These are phyloP conservation scores for Ammospiza nelsoni DNA, from an alignment of 2,113 vertebrate species.

Conservation along the genomic window DNA sequence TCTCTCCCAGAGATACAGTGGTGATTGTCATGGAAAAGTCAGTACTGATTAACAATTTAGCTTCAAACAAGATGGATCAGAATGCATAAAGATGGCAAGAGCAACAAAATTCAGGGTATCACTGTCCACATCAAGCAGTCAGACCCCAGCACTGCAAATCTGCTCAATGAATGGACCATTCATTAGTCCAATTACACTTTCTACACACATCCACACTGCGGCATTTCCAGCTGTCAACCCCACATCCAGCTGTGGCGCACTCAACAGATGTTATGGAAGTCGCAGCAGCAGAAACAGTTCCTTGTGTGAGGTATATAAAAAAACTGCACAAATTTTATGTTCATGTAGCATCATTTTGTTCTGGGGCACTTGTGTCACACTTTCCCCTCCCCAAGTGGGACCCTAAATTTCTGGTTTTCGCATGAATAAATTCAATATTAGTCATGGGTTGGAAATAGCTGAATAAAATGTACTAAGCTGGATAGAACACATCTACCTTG, in stretches of 20 bases:
- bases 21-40: background rate
- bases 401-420: background rate
- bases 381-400: fast-evolving
- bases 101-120: background rate
- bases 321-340: background rate
- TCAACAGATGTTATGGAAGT: background rate
- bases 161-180: background rate
- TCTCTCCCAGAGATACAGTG: background rate
- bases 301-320: background rate
- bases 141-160: background rate
- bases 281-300: background rate
- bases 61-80: background rate
- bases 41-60: background rate
- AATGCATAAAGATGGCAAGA: background rate
- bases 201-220: background rate
- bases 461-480: background rate
- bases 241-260: background rate
- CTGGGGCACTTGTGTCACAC: background rate
- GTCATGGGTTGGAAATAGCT: background rate
- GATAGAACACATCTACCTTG: background rate
- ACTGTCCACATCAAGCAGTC: background rate
- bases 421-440: background rate
- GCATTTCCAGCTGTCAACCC: background rate
- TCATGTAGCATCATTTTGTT: background rate
- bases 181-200: background rate